Percentiles rank a stretch among this genome's conserved stretches.
Evolutionary conservation across 2,797 vertebrate species (phyloP).

Genomic region (Rallus crepitans): DNA sequence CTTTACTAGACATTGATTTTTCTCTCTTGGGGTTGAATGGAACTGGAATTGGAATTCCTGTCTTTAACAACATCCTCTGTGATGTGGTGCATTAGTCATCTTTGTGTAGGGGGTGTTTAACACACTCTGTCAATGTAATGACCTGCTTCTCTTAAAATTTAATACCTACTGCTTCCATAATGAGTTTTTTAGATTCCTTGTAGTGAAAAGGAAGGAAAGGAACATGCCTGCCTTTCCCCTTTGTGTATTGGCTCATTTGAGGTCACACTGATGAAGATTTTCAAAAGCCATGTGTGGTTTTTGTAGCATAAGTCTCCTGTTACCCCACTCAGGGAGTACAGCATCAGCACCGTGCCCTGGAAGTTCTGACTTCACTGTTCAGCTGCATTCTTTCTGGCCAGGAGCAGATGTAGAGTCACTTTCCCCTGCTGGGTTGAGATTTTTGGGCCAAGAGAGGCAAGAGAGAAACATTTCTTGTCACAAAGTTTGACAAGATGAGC

Average conservation of each 20-base stretch:
- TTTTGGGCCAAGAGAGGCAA: neutral
- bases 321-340: neutral
- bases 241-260: neutral
- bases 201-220: neutral
- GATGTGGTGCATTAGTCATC: neutral
- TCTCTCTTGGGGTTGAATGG: neutral
- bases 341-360: neutral
- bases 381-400: neutral
- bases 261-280: neutral
- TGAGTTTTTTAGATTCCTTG: neutral
- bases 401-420: neutral
- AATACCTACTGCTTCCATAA: neutral
- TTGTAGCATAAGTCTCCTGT: accelerated
- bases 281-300: neutral
- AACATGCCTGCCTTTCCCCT: neutral
- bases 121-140: neutral
- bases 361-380: neutral
- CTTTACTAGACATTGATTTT: neutral
- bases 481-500: neutral
- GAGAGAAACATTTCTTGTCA: neutral
- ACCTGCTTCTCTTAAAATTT: neutral
- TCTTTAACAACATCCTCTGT: neutral
- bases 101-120: neutral
- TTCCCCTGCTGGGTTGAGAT: neutral
- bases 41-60: neutral